A percentile compares a stretch with the other conserved stretches of the same genome.
phyloP scores from a whole-genome alignment of 2,113 vertebrate species.

The Solea solea region DNA sequence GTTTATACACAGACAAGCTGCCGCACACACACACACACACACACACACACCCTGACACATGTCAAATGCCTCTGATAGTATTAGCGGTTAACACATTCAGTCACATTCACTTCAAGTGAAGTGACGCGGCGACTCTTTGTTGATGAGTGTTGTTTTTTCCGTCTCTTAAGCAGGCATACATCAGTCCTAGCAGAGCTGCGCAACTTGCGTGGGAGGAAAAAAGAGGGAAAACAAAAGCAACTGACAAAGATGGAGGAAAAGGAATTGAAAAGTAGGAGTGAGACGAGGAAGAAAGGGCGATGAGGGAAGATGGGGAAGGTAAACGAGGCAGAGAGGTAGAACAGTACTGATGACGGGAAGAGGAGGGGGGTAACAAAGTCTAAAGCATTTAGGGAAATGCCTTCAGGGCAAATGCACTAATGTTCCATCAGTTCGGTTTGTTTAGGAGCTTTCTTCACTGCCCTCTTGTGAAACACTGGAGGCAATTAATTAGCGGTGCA shows the following conservation, averaged over 20 bases:
- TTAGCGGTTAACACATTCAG: slow-evolving; percentile 59
- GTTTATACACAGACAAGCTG: slow-evolving; percentile 38
- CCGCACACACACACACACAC: slow-evolving; percentile 25
- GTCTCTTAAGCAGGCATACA: slow-evolving; percentile 49
- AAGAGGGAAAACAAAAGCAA: slow-evolving; percentile 31
- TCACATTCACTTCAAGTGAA: slow-evolving; percentile 31
- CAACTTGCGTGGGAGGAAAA: slow-evolving; percentile 59
- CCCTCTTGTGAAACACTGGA: background rate
- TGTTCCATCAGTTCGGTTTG: background rate
- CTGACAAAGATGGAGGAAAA: slow-evolving; percentile 23
- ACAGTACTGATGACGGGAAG: background rate
- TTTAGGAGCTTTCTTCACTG: background rate
- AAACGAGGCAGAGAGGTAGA: background rate
- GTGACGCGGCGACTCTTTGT: slow-evolving; percentile 64
- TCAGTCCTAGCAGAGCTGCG: slow-evolving; percentile 56
- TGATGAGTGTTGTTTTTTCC: slow-evolving; percentile 60
- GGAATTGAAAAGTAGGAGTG: slow-evolving; percentile 46
- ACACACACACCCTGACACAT: slow-evolving; percentile 28
- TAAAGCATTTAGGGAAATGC: background rate
- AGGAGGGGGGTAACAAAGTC: background rate
- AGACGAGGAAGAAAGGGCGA: slow-evolving; percentile 4
- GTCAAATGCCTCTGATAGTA: slow-evolving; percentile 62
- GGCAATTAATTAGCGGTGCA: background rate
- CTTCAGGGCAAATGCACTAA: slow-evolving; percentile 1
- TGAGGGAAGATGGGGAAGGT: slow-evolving; percentile 11